Evolutionary conservation across 1,140 invertebrate genomes (phyloP), one percentile per base, ranked within the genome.

Genomic region (Eueides isabella): DNA sequence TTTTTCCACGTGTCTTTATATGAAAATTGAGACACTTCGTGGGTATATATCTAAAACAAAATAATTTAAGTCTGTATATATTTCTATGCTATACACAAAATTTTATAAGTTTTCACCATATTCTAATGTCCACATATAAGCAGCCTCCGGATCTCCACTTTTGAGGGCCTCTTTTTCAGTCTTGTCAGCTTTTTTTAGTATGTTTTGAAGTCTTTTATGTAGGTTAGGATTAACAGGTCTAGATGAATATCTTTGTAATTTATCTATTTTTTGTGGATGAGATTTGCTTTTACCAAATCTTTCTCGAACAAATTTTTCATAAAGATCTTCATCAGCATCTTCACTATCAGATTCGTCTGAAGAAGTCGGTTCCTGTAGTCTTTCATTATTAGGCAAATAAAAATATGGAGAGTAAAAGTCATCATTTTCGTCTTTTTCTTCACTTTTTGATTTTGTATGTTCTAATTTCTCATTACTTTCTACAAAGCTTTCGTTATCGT

Each of bases 111-210:
- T 90, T 78, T 90, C 80, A 44, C 88, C 88, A 80, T 94, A 94
- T 82, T 94, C 92, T 62, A 94, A 78, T n/a, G 93, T 93, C 94
- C 94, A 95, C 78, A 89, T 88, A 71, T 94, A 94, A 26, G 88
- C 89, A 38, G 92, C 93, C 44, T 89, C 90, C 0, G 91, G 87
- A 83, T 93, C 81, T 66, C 86, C 80, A 76, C 84, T 85, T 75
- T 86, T 85, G 71, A 89, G 80, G 28, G 87, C 83, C 82, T 90
- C 80, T 83, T 90, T 77, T 79, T 91, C 79, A 68, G 88, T 84
- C 75, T 89, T 75, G 83, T 90, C 79, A 67, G 89, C 87, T 79
- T 90, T 85, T 84, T 92, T 85, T 61, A 90, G 78, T 76, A 93
- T 84, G 67, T 88, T 80, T 74, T 91, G 76, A 71, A 92, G 73